Evolutionary conservation across 2,113 vertebrate genomes (phyloP), one percentile per base, ranked within the genome.

Genomic region (Paraplagusia blochii): DNA sequence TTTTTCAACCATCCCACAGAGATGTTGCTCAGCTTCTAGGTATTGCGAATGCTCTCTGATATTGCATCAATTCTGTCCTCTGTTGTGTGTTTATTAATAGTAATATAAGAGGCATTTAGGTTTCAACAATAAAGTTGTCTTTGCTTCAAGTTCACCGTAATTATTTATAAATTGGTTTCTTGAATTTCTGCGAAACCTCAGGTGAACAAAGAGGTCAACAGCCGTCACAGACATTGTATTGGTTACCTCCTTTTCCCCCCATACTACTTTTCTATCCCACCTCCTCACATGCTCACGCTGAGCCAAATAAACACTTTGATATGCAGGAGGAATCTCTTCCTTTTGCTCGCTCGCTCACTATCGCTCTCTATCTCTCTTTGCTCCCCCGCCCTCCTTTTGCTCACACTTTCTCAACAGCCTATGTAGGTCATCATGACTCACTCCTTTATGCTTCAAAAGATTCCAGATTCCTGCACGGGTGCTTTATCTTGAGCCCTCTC

Each of bases 371-470:
- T 29, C 22, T 29, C 22, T 29, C 22, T 29, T 6, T 29, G 22
- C 22, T 12, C 62, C 55, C 74, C 69, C 69, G 65, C 54, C 50
- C 69, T 62, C 58, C 51, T 63, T 53, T 79, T 49, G 66, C 66
- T 51, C 64, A 46, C 72, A 15, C 76, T 69, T 67, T 73, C 77
- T 73, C 75, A 69, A 40, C 78, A 77, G 83, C 85, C 79, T 89
- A 89, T 92, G 85, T 92, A 90, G 89, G 90, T 91, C 90, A 89
- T 72, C 80, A 84, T 90, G 86, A 89, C 88, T 90, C 81, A 88
- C 85, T 85, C 77, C 83, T 90, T 87, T 88, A 89, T 84, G 78
- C 80, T 90, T 90, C 85, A 83, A 83, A 88, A 86, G 81, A 29
- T 29, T 29, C 82, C 48, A 14, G 61, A 85, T 88, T 82, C 84